Base-by-base conservation (phyloP, 1,140 invertebrate genomes). In the Hylaeus volcanicus region DNA sequence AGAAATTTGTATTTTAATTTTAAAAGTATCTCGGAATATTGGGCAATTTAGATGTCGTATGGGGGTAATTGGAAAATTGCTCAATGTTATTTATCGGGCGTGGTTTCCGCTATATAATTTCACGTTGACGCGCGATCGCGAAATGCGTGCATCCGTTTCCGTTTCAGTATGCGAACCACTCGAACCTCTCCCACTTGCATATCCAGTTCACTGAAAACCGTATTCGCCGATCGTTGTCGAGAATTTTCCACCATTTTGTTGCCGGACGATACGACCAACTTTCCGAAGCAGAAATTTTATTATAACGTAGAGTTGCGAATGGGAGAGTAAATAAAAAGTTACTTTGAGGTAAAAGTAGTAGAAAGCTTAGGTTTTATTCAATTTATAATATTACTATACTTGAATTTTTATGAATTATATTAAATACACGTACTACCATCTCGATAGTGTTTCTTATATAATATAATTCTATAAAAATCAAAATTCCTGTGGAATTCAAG, bases 41-140 rank as follows among this genome's bases (percentile, higher is more conserved):
- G 26, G 8, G 0, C 43, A 12, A 12, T 5, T 53, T 3, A 11
- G 3, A 15, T 14, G 6, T 72, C 15, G 43, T 45, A 26, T 11
- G 37, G n/a, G 14, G n/a, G 12, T 78, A 72, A 72, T 78, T 72
- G 69, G 60, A 63, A 55, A 78, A 73, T 79, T 73, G 76, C 51
- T 55, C n/a, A 45, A n/a, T 26, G 14, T 39, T 70, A 26, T 69
- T 51, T 15, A 26, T 43, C 37, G 41, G 14, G n/a, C 37, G 41
- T n/a, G 4, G 51, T 6, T 45, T 64, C 58, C 0, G 41, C 45
- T n/a, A 8, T 78, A 45, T 45, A 55, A 77, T 60, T 41, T 5
- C 0, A 11, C 37, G 37, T 1, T 6, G 41, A 9, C 3, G 60
- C 3, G 60, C 3, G 55, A 58, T 58, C 5, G 11, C 15, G n/a